These are phyloP conservation scores for Monochamus saltuarius DNA, from an alignment of 1,140 invertebrate genomes.

Conservation along the genomic window DNA sequence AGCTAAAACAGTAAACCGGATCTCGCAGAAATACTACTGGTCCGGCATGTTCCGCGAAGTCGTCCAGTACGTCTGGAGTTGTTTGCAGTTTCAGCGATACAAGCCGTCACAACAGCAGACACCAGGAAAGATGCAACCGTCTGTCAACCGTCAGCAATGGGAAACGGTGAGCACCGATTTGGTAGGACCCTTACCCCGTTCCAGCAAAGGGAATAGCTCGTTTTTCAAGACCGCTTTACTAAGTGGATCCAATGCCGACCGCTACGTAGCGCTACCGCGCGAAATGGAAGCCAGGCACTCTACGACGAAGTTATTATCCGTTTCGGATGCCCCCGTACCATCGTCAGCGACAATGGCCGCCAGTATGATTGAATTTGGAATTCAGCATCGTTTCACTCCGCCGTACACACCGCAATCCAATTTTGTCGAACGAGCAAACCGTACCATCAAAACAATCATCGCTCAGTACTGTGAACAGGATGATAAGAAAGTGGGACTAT, in stretches of 20 bases:
- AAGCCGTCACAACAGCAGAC: constrained; percentile 42
- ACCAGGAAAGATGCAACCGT: constrained; percentile 42
- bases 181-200: constrained; percentile 52
- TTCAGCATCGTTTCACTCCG: constrained; percentile 38
- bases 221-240: constrained; percentile 40
- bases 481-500: no score
- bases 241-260: constrained; percentile 33
- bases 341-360: constrained; percentile 52
- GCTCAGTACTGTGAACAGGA: constrained; percentile 38
- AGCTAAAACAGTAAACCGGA: no score
- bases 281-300: constrained; percentile 30
- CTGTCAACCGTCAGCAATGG: constrained; percentile 37
- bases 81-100: constrained; percentile 34
- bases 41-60: constrained; percentile 39
- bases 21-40: constrained; percentile 40
- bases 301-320: constrained; percentile 37
- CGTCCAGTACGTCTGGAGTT: constrained; percentile 27
- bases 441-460: constrained; percentile 47
- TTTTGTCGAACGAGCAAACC: constrained; percentile 50
- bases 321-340: constrained; percentile 42
- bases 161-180: constrained; percentile 49
- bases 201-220: constrained; percentile 42
- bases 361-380: constrained; percentile 39
- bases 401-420: constrained; percentile 52
- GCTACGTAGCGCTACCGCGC: constrained; percentile 36